Evolutionary conservation across 2,113 vertebrate species (phyloP).

Genomic region (Oreotragus oreotragus): DNA sequence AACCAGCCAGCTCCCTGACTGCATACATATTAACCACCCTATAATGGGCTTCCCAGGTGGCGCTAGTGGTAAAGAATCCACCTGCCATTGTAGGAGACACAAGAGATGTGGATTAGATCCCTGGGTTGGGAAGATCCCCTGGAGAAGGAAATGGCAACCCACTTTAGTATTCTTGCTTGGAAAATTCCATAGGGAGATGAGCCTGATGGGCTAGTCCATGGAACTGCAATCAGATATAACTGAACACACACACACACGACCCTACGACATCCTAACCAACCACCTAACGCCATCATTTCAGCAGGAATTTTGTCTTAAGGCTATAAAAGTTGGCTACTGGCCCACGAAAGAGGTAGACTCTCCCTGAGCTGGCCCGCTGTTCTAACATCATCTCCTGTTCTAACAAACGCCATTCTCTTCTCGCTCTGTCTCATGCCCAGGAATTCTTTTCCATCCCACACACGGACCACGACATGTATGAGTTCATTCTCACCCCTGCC

Average conservation of each 20-base stretch:
- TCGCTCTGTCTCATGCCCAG: neutral
- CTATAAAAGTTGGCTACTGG: neutral
- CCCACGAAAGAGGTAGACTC: neutral
- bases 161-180: neutral
- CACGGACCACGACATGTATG: neutral
- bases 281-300: neutral
- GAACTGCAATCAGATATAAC: neutral
- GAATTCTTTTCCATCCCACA: neutral
- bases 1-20: neutral
- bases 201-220: neutral
- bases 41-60: neutral
- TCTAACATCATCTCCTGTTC: neutral
- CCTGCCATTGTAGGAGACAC: neutral
- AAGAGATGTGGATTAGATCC: neutral
- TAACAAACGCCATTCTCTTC: neutral
- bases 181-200: neutral
- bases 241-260: neutral
- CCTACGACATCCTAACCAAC: neutral
- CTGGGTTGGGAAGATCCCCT: neutral
- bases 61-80: neutral
- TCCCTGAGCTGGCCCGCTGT: neutral
- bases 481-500: neutral
- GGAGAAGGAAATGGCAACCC: neutral
- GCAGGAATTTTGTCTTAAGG: neutral
- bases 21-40: neutral